A percentile compares a stretch with the other conserved stretches of the same genome.
phyloP scores from a whole-genome alignment of 1,140 invertebrate species.

The Zaprionus kolodkinae region DNA sequence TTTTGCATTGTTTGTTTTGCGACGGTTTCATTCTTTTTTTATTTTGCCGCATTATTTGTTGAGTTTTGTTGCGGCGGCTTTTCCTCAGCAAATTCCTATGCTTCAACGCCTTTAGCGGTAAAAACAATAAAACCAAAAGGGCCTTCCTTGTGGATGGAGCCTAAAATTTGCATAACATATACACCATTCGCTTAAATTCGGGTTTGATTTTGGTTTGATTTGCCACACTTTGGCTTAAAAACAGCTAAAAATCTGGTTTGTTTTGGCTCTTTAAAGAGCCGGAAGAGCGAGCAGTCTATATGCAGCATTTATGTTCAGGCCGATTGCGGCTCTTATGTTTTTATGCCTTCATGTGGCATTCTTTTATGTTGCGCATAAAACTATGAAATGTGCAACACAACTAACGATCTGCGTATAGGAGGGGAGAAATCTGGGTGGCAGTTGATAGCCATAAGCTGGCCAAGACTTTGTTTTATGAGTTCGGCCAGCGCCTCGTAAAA shows the following conservation, averaged over 20 bases:
- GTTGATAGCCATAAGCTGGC: slow-evolving; percentile 13
- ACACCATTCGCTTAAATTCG: background rate
- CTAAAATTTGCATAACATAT: slow-evolving; percentile 59
- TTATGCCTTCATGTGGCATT: slow-evolving; percentile 38
- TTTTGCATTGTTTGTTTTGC: slow-evolving; percentile 64
- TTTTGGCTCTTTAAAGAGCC: slow-evolving; percentile 47
- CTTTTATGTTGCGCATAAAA: slow-evolving; percentile 58
- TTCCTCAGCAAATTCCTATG: slow-evolving; percentile 54
- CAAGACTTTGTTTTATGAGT: slow-evolving; percentile 64
- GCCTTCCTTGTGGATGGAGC: slow-evolving; percentile 25
- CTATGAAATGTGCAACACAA: slow-evolving; percentile 56
- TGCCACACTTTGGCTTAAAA: background rate
- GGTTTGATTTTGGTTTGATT: background rate
- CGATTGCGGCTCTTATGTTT: slow-evolving; percentile 57
- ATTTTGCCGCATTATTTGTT: slow-evolving; percentile 40
- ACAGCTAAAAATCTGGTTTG: slow-evolving; percentile 26
- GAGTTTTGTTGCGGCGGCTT: slow-evolving; percentile 56
- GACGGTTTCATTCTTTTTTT: slow-evolving; percentile 27
- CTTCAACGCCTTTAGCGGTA: slow-evolving; percentile 51
- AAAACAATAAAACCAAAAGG: slow-evolving; percentile 60
- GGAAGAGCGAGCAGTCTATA: slow-evolving; percentile 3
- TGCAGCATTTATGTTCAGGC: slow-evolving; percentile 30
- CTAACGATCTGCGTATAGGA: background rate
- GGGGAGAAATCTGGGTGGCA: background rate
- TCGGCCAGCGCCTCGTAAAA: slow-evolving; percentile 47